Base-by-base conservation (phyloP, 2,797 vertebrate genomes). In the Chelon auratus region DNA sequence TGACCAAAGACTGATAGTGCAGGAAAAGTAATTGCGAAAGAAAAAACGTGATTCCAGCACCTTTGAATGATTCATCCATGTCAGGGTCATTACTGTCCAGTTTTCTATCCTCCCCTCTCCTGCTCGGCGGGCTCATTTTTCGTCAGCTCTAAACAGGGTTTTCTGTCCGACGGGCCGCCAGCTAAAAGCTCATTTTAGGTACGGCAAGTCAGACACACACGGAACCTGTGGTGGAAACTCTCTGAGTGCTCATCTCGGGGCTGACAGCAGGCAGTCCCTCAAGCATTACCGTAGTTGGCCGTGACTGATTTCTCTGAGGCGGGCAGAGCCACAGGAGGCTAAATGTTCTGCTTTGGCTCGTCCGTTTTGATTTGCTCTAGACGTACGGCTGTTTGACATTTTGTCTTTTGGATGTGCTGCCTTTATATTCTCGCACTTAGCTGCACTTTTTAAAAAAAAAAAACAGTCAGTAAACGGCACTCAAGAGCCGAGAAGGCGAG, bases 291-390 rank as follows among this genome's bases (percentile, higher is more conserved):
- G 52, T 86, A 85, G 87, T 81, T 81, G 82, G 86, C 86, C 37
- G 51, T 85, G 87, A 80, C 91, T 91, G 90, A 93, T 91, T 92
- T 93, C 87, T 90, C 83, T 12, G 52, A 87, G 84, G 89, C 88
- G 81, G 85, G 56, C 81, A 50, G 72, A 85, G 74, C 92, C 69
- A 75, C 78, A 0, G 92, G 90, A 89, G 90, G 82, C 87, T 89
- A 86, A 91, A 85, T 83, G 86, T 83, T 80, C 73, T 66, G 83
- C 80, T 87, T 88, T 79, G 81, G 80, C 89, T 87, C 68, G 81
- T 91, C 89, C 76, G 68, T 89, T 92, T 88, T 89, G 87, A 94
- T 93, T 93, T 87, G 81, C 77, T 81, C 58, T 67, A 26, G 59
- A 85, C 80, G 85, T 84, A 83, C 68, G 52, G 75, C 82, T 84